Base-by-base conservation (phyloP, 1,140 invertebrate genomes). In the Drosophila paulistorum region DNA sequence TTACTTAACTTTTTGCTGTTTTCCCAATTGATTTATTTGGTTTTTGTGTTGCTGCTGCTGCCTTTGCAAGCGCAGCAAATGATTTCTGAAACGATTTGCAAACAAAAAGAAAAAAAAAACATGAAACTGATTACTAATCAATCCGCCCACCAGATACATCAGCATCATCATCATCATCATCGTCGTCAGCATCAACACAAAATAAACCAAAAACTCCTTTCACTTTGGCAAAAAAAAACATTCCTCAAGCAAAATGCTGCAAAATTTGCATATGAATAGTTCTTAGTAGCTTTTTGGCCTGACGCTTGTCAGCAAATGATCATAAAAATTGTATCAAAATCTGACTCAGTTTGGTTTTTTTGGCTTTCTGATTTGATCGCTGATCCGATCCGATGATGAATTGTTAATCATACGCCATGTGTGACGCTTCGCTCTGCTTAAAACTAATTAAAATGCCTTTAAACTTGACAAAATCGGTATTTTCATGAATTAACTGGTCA, bases 401-500 rank as follows among this genome's bases (percentile, higher is more conserved):
- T 54, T 63, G 70, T 82, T 80, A 80, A 77, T 64, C 77, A 87
- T 87, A 87, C 84, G 84, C 81, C 71, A 39, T 57, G 74, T 89
- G 41, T 66, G 74, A 69, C 72, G 48, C 45, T 51, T 51, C 57
- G 72, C 79, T 76, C 84, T 78, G 84, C 77, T 75, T 90, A 42
- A 74, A 90, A 89, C 81, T 77, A 90, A 89, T 89, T 84, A 89
- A 89, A 84, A 84, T 89, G 71, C 77, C 71, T 89, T 78, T 71
- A 69, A 89, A 81, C 84, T 87, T 79, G 85, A 78, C 70, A 72
- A 71, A 89, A 68, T 89, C 81, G 84, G 84, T 84, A 90, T 79
- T 84, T 78, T 89, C 84, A 89, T 89, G 84, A 81, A 81, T 90
- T 90, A 75, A 89, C 84, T 89, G 84, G 85, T 81, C 77, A 67